phyloP scores from a whole-genome alignment of 2,888 invertebrate genomes.

The Agapostemon virescens region DNA sequence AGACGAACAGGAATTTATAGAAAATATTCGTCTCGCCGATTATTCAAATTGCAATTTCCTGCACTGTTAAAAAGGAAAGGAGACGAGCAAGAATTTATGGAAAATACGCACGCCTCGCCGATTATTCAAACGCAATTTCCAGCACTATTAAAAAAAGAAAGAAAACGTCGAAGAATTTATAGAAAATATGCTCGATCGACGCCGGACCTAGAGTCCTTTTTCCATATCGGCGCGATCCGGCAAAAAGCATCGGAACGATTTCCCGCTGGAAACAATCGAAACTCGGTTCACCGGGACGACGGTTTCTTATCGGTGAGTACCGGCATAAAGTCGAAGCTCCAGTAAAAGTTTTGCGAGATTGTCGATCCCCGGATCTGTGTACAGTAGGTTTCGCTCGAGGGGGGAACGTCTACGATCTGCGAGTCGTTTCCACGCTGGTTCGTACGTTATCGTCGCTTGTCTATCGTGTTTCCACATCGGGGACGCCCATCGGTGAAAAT shows the following conservation, averaged over 20 bases:
- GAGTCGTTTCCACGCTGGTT: conserved; percentile 17
- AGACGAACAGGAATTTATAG: no score
- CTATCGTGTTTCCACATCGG: conserved; percentile 17
- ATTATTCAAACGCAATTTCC: neutral
- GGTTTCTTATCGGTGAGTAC: neutral
- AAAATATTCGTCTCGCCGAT: no score
- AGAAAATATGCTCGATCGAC: neutral
- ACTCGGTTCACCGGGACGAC: neutral
- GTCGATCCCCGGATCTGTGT: neutral
- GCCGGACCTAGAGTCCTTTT: neutral
- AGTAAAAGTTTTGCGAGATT: conserved; percentile 6
- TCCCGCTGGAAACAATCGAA: neutral
- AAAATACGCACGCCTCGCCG: neutral
- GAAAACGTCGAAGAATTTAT: neutral
- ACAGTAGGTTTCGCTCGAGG: neutral
- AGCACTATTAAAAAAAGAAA: neutral
- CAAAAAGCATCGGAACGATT: neutral
- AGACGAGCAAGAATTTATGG: no score
- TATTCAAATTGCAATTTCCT: no score
- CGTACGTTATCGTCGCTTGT: conserved; percentile 1
- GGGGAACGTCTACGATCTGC: conserved; percentile 16
- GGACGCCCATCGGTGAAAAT: conserved; percentile 18
- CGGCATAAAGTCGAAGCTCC: neutral
- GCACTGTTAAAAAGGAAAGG: no score
- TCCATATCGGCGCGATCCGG: neutral